Evolutionary conservation across 1,140 invertebrate species (phyloP), one percentile per base, ranked within the genome.

Genomic region (Condylostylus longicornis): DNA sequence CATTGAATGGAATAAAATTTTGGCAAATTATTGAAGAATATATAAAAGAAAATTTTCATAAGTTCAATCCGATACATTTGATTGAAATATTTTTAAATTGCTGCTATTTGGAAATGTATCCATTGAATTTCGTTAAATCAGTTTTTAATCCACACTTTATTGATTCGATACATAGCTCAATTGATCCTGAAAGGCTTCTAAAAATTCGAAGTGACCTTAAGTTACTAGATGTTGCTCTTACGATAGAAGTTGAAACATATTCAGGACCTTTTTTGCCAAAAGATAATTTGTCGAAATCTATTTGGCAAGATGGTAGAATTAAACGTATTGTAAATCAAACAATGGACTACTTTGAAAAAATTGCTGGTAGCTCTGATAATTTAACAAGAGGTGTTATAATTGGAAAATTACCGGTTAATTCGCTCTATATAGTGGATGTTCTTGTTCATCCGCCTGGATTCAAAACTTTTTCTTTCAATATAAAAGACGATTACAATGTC

Each of bases 81-180:
- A 46, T 76, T 17, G 69, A 76, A 41, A 65, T 80, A 33, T 50
- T 81, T 21, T 54, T 80, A 7, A 67, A 73, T 5, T 78, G 72
- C 49, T 63, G 75, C 27, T 81, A 77, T 58, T 47, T 78, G 12
- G 60, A 71, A 36, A 69, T 71, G 46, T 71, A 71, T 58, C 78
- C 79, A 7, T 28, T 74, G 1, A 72, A 75, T 46, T 72, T 79
- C 50, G 54, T 71, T 0, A 61, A 67, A 8, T 70, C 65, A 45
- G 62, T 82, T 28, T 76, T 79, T 40, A 72, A 68, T 40, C 58
- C 67, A 7, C 66, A 72, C 38, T 77, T 80, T 47, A 51, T 79
- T 27, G 64, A 72, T 30, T 67, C 69, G 41, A 47, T 82, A 18
- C 66, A 70, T 43, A 54, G 52, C 10, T 47, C 55, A 25, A 54